phyloP scores from a whole-genome alignment of 2,797 vertebrate species.

The Dendrocincla tyrannina region DNA sequence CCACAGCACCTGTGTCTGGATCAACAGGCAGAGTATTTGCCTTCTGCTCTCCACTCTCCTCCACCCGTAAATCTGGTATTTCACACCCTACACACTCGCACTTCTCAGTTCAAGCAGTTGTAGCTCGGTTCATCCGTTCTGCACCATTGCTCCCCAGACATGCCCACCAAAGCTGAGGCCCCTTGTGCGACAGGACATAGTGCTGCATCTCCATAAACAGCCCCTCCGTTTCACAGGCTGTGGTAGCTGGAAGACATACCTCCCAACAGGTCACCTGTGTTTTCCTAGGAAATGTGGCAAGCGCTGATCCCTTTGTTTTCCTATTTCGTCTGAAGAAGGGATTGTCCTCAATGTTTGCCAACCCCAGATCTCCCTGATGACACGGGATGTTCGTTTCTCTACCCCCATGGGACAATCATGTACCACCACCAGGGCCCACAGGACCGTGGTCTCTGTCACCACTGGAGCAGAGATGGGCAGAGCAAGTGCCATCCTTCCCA shows the following conservation, averaged over 20 bases:
- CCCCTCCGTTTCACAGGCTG: background rate
- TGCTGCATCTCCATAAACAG: background rate
- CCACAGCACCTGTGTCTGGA: background rate
- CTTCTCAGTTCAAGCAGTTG: background rate
- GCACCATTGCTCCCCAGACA: background rate
- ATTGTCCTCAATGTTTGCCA: background rate
- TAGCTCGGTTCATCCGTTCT: background rate
- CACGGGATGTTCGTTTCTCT: accelerated
- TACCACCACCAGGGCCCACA: background rate
- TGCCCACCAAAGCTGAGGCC: background rate
- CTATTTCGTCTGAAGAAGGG: background rate
- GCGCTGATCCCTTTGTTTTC: background rate
- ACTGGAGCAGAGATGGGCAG: accelerated
- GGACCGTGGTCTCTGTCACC: background rate
- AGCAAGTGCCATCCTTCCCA: accelerated
- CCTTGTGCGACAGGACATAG: background rate
- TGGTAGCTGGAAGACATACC: background rate
- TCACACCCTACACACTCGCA: background rate
- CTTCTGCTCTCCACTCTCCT: background rate
- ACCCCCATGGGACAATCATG: background rate
- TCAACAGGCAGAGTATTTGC: slow-evolving; percentile 2
- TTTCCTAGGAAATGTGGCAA: background rate
- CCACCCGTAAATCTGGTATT: background rate
- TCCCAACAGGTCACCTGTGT: background rate
- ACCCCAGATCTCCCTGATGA: background rate